Conservation (phyloP, 1,140 invertebrate genomes). For the Drosophila sturtevanti region DNA sequence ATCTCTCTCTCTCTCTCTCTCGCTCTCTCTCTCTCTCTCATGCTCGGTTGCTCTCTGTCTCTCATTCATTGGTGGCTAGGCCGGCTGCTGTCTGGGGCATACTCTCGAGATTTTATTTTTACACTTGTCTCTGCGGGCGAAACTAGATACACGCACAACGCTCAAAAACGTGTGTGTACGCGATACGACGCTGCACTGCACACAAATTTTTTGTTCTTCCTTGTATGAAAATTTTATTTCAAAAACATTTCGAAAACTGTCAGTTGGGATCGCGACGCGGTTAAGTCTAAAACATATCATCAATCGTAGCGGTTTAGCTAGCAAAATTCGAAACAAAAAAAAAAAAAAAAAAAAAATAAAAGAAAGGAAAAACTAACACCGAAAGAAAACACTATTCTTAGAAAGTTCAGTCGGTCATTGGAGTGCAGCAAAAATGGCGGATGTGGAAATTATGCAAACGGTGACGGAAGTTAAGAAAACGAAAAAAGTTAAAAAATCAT, state of each 20-base stretch:
- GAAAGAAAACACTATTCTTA: slow-evolving; percentile 51
- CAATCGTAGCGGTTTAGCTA: slow-evolving; percentile 16
- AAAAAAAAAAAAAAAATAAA: neutral
- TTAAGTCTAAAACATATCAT: slow-evolving; percentile 65
- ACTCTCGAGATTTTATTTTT: slow-evolving; percentile 72
- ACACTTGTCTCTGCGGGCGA: slow-evolving; percentile 69
- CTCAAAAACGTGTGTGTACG: slow-evolving; percentile 18
- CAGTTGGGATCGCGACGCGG: slow-evolving; percentile 81
- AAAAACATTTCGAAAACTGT: slow-evolving; percentile 65
- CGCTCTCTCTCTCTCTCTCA: slow-evolving; percentile 21
- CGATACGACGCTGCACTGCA: slow-evolving; percentile 17
- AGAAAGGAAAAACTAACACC: slow-evolving; percentile 43
- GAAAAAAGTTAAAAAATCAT: slow-evolving; percentile 94
- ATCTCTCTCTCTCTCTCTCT: slow-evolving; percentile 13
- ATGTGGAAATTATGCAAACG: slow-evolving; percentile 93
- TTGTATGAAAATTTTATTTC: slow-evolving; percentile 39
- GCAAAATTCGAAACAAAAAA: neutral
- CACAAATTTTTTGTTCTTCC: slow-evolving; percentile 1
- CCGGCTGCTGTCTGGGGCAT: slow-evolving; percentile 38
- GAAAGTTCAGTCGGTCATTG: slow-evolving; percentile 81
- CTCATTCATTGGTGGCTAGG: neutral
- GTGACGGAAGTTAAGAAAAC: slow-evolving; percentile 92
- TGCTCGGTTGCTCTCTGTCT: slow-evolving; percentile 7
- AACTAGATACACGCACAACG: slow-evolving; percentile 69
- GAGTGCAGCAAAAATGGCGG: slow-evolving; percentile 86